A percentile compares a stretch with the other conserved stretches of the same genome.
phyloP scores from a whole-genome alignment of 2,888 invertebrate genomes.

The Pasiphila rectangulata region DNA sequence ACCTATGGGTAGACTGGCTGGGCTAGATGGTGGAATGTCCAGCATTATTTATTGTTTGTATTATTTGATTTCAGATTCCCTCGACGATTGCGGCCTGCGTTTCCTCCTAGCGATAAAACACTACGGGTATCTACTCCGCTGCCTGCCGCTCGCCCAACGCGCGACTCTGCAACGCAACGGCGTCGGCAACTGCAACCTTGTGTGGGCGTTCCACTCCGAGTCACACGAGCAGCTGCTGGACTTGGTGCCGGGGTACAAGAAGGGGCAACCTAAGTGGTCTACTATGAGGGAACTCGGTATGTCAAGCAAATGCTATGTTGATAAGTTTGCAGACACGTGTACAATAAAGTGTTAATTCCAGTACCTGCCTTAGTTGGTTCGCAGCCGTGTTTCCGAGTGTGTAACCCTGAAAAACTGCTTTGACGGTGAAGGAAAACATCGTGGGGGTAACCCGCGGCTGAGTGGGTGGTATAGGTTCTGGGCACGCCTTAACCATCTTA shows the following conservation, averaged over 20 bases:
- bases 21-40: no score
- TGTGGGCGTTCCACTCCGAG: conserved; percentile 99
- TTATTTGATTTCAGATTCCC: conserved; percentile 80
- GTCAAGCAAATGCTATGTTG: no score
- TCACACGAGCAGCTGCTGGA: conserved; percentile 96
- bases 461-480: no score
- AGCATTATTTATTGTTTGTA: neutral
- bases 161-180: conserved; percentile 92
- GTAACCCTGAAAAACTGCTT: no score
- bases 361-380: no score
- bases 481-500: no score
- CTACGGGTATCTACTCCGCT: conserved; percentile 95
- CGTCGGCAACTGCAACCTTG: conserved; percentile 93
- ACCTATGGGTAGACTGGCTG: no score
- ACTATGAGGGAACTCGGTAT: conserved; percentile 92
- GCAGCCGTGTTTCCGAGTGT: no score
- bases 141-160: conserved; percentile 94
- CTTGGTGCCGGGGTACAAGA: conserved; percentile 92
- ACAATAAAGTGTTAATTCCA: no score
- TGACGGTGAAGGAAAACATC: no score
- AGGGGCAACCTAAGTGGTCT: conserved; percentile 93
- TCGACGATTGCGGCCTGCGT: conserved; percentile 98
- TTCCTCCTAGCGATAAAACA: conserved; percentile 99
- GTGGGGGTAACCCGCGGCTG: no score
- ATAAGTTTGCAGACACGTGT: no score